Evolutionary conservation across 2,797 vertebrate species (phyloP).

Genomic region (Alcedo quadribrachys): DNA sequence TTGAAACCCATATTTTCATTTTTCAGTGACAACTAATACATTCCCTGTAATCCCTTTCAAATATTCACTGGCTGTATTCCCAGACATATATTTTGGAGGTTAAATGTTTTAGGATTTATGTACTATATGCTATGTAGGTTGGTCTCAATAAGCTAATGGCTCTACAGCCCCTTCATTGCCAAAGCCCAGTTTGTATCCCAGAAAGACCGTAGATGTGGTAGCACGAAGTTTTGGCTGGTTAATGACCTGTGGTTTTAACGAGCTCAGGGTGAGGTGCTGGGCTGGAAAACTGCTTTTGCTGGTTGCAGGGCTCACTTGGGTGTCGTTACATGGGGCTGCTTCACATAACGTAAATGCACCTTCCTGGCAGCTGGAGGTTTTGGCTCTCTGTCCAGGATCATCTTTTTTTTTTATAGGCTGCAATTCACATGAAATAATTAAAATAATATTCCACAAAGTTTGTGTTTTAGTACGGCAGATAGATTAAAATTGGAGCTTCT

Average conservation of each 20-base stretch:
- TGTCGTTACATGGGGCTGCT: not conserved
- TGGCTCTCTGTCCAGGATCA: not conserved
- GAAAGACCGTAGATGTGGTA: not conserved
- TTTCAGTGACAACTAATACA: constrained; percentile 40
- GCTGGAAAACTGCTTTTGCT: constrained; percentile 13
- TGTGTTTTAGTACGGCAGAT: not conserved
- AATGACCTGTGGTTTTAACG: not conserved
- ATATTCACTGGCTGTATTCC: constrained; percentile 48
- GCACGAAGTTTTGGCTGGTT: not conserved
- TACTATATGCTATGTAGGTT: not conserved
- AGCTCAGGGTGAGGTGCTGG: not conserved
- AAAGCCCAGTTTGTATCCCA: not conserved
- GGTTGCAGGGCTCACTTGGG: not conserved
- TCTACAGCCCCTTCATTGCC: not conserved
- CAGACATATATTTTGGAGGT: constrained; percentile 63
- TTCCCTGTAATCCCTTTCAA: constrained; percentile 49
- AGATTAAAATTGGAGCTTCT: constrained; percentile 26
- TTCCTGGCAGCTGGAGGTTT: not conserved
- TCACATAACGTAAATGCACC: not conserved
- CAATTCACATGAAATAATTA: constrained; percentile 25
- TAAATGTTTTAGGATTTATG: constrained; percentile 57
- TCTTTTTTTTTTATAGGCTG: not conserved
- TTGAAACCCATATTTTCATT: constrained; percentile 59
- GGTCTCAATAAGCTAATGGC: not conserved
- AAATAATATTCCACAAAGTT: constrained; percentile 26